These are phyloP conservation scores for Chamaetylas fuelleborni DNA, from an alignment of 2,113 vertebrate genomes.

Conservation along the genomic window DNA sequence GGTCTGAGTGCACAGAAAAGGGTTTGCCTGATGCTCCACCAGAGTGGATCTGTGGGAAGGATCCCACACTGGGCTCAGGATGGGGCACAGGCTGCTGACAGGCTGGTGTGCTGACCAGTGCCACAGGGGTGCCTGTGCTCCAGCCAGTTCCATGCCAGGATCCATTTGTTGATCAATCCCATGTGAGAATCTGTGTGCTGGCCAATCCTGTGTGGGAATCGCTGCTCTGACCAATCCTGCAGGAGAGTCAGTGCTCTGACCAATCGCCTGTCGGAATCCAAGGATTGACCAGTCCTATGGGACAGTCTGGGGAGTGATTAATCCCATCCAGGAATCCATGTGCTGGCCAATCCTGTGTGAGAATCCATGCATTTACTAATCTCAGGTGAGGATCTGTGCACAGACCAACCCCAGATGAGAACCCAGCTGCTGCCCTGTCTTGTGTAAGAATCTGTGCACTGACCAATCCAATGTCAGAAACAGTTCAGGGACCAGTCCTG, in stretches of 20 bases:
- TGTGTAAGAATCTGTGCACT: not conserved
- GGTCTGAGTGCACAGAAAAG: not conserved
- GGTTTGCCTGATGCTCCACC: not conserved
- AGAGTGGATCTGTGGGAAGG: not conserved
- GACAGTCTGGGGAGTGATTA: not conserved
- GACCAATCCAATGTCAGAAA: not conserved
- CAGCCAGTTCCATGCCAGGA: not conserved
- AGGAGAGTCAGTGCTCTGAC: not conserved
- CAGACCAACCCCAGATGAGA: not conserved
- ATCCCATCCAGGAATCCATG: not conserved
- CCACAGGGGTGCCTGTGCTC: accelerated
- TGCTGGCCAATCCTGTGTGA: not conserved
- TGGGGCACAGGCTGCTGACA: not conserved
- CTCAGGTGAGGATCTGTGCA: not conserved
- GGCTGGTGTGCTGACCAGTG: not conserved
- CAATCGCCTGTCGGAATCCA: not conserved
- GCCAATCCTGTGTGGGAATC: not conserved
- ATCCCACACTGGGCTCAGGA: accelerated
- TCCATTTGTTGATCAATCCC: not conserved
- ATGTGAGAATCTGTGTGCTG: accelerated
- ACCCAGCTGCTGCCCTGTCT: not conserved
- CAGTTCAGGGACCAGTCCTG: not conserved
- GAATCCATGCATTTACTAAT: not conserved
- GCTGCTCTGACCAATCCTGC: not conserved
- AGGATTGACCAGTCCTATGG: not conserved